Percentiles rank a stretch among this genome's conserved stretches.
phyloP scores from a whole-genome alignment of 2,113 vertebrate genomes.

The Chinchilla lanigera region DNA sequence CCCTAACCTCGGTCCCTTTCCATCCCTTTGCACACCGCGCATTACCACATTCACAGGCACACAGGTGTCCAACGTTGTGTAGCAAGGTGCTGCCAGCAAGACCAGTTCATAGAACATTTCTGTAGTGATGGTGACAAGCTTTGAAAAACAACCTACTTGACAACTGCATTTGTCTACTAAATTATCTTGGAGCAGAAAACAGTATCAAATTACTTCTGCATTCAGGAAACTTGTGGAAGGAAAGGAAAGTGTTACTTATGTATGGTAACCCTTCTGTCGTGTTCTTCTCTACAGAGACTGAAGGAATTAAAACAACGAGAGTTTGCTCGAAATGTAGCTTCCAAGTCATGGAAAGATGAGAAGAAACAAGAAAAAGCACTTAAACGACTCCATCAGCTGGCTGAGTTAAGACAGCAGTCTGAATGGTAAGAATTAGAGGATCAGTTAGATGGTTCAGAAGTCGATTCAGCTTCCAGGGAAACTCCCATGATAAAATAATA shows the following conservation, averaged over 20 bases:
- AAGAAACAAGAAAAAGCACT: conserved; percentile 98
- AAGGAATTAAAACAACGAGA: conserved; percentile 99
- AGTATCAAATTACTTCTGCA: not conserved
- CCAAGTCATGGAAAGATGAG: conserved; percentile 99
- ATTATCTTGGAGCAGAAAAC: not conserved
- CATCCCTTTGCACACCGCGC: not conserved
- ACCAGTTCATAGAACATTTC: not conserved
- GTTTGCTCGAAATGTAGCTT: conserved; percentile 98
- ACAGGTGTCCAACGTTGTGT: not conserved
- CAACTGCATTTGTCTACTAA: not conserved
- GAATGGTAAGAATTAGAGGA: conserved; percentile 90
- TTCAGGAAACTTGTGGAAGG: not conserved
- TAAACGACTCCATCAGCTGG: conserved; percentile 95
- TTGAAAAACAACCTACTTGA: not conserved
- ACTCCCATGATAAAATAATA: conserved; percentile 10
- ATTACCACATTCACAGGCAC: not conserved
- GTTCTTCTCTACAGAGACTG: conserved; percentile 89
- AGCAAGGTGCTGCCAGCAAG: not conserved
- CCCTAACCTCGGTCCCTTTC: not conserved
- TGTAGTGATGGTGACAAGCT: not conserved
- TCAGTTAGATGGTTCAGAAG: not conserved
- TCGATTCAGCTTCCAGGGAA: conserved; percentile 54
- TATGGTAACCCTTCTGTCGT: conserved; percentile 56
- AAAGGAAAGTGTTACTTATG: conserved; percentile 10
- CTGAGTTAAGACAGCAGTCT: conserved; percentile 93